Conservation (phyloP, 2,113 vertebrate genomes). For the Pachypanchax playfairii region DNA sequence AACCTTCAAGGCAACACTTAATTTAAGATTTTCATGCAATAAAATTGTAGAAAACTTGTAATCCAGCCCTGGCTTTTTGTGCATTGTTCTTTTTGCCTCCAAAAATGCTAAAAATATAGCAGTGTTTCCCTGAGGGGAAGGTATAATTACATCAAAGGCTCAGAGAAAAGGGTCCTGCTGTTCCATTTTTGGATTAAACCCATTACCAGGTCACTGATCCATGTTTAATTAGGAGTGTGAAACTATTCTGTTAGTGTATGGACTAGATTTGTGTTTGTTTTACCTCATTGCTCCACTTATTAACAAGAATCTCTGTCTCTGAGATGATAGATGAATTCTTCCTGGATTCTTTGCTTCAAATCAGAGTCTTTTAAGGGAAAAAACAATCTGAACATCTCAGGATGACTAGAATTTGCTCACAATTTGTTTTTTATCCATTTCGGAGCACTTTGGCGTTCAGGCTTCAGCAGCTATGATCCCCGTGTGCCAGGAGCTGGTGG, state of each 20-base stretch:
- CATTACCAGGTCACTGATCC: constrained; percentile 40
- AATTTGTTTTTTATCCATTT: neutral
- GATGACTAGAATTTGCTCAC: neutral
- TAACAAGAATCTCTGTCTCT: neutral
- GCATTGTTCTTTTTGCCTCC: constrained; percentile 34
- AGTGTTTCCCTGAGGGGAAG: constrained; percentile 31
- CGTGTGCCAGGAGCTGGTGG: constrained; percentile 19
- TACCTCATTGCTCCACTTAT: neutral
- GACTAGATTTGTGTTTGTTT: constrained; percentile 1
- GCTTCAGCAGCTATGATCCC: constrained; percentile 3
- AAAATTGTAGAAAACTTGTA: neutral
- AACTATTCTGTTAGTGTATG: constrained; percentile 28
- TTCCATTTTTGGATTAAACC: constrained; percentile 53
- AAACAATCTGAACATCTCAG: neutral
- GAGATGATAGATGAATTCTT: neutral
- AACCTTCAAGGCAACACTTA: neutral
- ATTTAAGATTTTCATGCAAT: neutral
- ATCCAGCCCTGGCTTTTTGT: constrained; percentile 28
- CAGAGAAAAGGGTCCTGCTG: constrained; percentile 34
- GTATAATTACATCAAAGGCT: constrained; percentile 66
- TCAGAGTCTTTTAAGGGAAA: too few relatives aligned
- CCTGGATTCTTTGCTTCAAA: too few relatives aligned
- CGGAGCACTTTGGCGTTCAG: neutral
- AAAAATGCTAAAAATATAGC: constrained; percentile 52
- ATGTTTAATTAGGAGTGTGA: constrained; percentile 46